Evolutionary conservation across 2,888 invertebrate genomes (phyloP), one percentile per base, ranked within the genome.

Genomic region (Nomada hirtipes): DNA sequence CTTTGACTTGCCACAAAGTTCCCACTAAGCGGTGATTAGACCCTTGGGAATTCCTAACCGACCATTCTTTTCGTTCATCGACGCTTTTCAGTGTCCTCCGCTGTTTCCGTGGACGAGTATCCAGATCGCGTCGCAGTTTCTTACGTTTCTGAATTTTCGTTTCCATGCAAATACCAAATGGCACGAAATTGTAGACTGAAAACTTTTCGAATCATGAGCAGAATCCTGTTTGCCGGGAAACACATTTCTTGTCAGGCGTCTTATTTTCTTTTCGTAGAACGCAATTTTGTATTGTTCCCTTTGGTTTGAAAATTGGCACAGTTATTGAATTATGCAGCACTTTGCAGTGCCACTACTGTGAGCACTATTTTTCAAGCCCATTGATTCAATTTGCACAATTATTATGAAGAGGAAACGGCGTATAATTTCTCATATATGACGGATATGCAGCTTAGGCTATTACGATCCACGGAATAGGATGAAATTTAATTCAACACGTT

Each of bases 401-500:
- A 26, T 2, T 29, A 29, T 44, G 60, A 68, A 42, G 20, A 20
- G 36, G 50, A 69, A 63, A 63, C 20, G 50, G 42, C 44, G 36
- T 29, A 26, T 60, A 52, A 29, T n/a, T 9, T 15, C 13, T n/a
- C 47, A 47, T 47, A 11, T 44, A 42, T 55, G 60, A 67, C 23
- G 50, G 57, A 79, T 68, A 67, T 67, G 70, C 52, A 42, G 36
- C 18, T 55, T 11, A 69, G 59, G 53, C 50, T 81, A 70, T 82
- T 71, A 82, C 74, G 74, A 20, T 55, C 29, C 26, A 29, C 55
- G 75, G 55, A 65, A 75, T 74, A 36, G 65, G 75, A 65, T 60
- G 70, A 83, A 75, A 73, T 83, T 83, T 69, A 69, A 70, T 79
- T 74, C 72, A 63, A 73, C 70, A 69, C 59, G 85, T 83, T 79